Conservation (phyloP, 2,888 invertebrate species). For the Acanthacorydalis orientalis region DNA sequence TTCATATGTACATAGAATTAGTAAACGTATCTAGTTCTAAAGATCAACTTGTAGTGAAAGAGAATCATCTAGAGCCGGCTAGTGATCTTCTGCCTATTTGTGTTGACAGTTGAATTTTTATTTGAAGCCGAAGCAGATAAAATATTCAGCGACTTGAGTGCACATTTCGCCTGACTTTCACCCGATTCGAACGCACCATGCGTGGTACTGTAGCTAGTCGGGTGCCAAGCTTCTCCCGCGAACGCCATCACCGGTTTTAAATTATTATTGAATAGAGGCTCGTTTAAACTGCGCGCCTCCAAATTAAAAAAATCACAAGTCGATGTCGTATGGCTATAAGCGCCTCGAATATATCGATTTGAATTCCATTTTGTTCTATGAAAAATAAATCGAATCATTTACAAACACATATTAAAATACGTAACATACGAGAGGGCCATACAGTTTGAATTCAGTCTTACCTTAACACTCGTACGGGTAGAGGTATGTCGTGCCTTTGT, state of each 20-base stretch:
- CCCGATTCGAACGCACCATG: slow-evolving; percentile 50
- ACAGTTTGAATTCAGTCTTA: slow-evolving; percentile 16
- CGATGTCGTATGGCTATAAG: slow-evolving; percentile 38
- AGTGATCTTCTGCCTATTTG: too few relatives aligned
- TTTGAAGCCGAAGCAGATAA: too few relatives aligned
- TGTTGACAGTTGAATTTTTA: too few relatives aligned
- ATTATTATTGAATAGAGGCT: slow-evolving; percentile 23
- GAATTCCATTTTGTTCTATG: slow-evolving; percentile 36
- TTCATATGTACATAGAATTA: too few relatives aligned
- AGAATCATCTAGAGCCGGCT: too few relatives aligned
- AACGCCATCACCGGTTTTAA: slow-evolving; percentile 33
- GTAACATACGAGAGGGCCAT: too few relatives aligned
- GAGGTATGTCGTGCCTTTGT: slow-evolving; percentile 26
- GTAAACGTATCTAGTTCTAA: too few relatives aligned
- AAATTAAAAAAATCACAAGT: slow-evolving; percentile 28
- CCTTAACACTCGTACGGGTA: slow-evolving; percentile 29
- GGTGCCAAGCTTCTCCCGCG: slow-evolving; percentile 47
- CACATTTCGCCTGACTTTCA: slow-evolving; percentile 26
- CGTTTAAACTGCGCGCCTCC: slow-evolving; percentile 23
- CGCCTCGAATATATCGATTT: slow-evolving; percentile 36
- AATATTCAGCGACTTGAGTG: not conserved
- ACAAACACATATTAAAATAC: too few relatives aligned
- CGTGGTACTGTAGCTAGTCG: slow-evolving; percentile 42
- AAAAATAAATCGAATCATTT: slow-evolving; percentile 10
- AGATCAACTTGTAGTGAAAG: too few relatives aligned